Evolutionary conservation across 2,888 invertebrate species (phyloP), one percentile per base, ranked within the genome.

Genomic region (Nyleta sp.): DNA sequence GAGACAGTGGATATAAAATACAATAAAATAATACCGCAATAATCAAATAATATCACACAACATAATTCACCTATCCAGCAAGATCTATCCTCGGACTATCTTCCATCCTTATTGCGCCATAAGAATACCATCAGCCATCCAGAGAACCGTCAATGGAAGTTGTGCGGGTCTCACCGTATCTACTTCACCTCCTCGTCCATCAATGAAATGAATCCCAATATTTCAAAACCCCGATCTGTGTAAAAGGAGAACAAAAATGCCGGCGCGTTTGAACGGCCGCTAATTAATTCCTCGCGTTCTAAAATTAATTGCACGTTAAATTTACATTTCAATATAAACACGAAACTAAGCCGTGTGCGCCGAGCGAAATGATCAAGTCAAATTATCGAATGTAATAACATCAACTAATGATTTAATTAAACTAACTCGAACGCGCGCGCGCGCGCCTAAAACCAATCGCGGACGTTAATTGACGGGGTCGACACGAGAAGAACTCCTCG

Each of bases 371-470:
- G 67, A 74, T 67, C 67, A 67, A 74, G 57, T 52, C 40, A 67
- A 73, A 73, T 73, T 73, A 73, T 65, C 57, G 57, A 65, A 64
- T 52, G 73, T 73, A 65, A 65, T 65, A 73, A 59, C 44, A 44
- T 50, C 53, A 18, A 59, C 40, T 50, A 50, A 65, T 50, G 64
- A 65, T 65, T 57, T 22, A 57, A 64, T 73, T 59, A 38, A 62
- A 73, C 50, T 50, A 40, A 35, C 42, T 55, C 28, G 18, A 35
- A 28, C 13, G 31, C 44, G 48, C 22, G 44, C 40, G 17, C 33
- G 11, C 18, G 20, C 5, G 15, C 7, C 38, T 46, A 24, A 15
- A 55, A 55, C 13, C 15, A n/a, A n/a, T n/a, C n/a, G n/a, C n/a
- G n/a, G n/a, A n/a, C n/a, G n/a, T n/a, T n/a, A n/a, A n/a, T n/a